These are phyloP conservation scores for Oscheius sp. DNA, from an alignment of 2,888 invertebrate species.

Conservation along the genomic window DNA sequence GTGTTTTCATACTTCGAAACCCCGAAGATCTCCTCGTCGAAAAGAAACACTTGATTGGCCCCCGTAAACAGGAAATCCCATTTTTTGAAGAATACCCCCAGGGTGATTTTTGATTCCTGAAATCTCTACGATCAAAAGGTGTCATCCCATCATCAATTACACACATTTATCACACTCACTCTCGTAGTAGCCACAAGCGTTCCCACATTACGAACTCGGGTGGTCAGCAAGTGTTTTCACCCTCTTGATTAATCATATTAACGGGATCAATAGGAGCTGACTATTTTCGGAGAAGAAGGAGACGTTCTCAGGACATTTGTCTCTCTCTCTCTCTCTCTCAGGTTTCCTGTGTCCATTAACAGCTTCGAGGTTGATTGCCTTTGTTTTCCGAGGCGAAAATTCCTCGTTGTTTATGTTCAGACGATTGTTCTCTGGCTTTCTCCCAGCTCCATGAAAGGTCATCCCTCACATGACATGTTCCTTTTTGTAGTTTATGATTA, in stretches of 20 bases:
- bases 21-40: too few species aligned
- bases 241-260: conserved; percentile 16
- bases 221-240: conserved; percentile 2
- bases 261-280: not conserved
- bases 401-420: not conserved
- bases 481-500: too few species aligned
- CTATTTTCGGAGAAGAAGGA: too few species aligned
- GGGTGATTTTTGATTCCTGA: too few species aligned
- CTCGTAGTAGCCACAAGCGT: not conserved
- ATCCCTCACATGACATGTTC: too few species aligned
- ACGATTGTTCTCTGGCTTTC: too few species aligned
- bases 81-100: too few species aligned
- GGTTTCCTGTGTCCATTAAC: not conserved
- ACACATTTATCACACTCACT: not conserved
- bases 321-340: not conserved
- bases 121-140: too few species aligned
- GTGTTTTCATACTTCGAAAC: too few species aligned
- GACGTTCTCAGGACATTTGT: not conserved
- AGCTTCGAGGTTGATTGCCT: not conserved
- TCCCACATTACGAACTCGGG: conserved; percentile 5
- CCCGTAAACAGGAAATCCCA: too few species aligned
- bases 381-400: not conserved
- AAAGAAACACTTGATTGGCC: too few species aligned
- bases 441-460: too few species aligned
- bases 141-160: conserved; percentile 16